phyloP scores from a whole-genome alignment of 2,888 invertebrate species.

The Lordiphosa andalusiaca region DNA sequence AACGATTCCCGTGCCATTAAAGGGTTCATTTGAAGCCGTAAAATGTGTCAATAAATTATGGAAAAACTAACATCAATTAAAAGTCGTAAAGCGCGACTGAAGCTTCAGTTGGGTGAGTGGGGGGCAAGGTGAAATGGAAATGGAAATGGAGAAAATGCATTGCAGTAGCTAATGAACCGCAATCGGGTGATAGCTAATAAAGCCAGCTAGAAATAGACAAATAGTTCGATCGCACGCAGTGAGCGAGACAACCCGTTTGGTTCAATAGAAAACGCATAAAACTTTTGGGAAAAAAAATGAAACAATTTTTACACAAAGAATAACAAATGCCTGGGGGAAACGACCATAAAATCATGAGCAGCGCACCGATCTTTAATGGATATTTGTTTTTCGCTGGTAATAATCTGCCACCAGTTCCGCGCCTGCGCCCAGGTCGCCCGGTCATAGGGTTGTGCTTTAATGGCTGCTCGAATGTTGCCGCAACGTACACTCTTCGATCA shows the following conservation, averaged over 20 bases:
- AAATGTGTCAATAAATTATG: constrained; percentile 74
- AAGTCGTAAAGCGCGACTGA: constrained; percentile 61
- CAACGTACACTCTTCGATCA: constrained; percentile 47
- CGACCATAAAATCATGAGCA: constrained; percentile 40
- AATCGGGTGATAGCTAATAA: constrained; percentile 63
- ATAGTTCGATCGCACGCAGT: constrained; percentile 39
- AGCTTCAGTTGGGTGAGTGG: constrained; percentile 2
- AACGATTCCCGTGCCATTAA: constrained; percentile 58
- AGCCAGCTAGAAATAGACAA: constrained; percentile 47
- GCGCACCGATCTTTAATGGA: constrained; percentile 54
- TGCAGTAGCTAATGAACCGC: constrained; percentile 47
- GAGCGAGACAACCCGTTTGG: constrained; percentile 28
- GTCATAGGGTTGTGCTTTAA: constrained; percentile 64
- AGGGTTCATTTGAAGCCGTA: constrained; percentile 75
- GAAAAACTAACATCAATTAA: constrained; percentile 77
- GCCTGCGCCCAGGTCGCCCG: constrained; percentile 18
- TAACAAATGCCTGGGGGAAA: constrained; percentile 44
- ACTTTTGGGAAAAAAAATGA: constrained; percentile 55
- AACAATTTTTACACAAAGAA: constrained; percentile 57
- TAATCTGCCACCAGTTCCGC: constrained; percentile 49
- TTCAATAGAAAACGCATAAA: constrained; percentile 77
- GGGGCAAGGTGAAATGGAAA: constrained; percentile 37
- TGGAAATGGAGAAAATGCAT: constrained; percentile 22
- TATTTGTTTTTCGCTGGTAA: constrained; percentile 65
- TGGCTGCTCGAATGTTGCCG: constrained; percentile 68